Base-by-base conservation (phyloP, 2,113 vertebrate genomes). In the Geothlypis trichas region DNA sequence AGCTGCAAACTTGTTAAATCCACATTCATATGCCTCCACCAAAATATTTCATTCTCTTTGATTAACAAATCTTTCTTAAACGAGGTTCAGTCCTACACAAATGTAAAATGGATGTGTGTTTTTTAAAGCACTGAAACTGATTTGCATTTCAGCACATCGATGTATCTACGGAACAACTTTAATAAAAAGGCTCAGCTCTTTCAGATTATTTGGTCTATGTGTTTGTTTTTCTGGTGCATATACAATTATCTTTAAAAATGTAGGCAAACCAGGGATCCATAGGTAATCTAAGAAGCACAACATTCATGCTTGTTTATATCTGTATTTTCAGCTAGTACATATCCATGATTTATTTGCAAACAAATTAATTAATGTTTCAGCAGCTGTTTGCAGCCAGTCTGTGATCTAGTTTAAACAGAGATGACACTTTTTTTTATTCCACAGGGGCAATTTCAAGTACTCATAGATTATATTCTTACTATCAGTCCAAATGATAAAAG, bases 311-410 rank as follows among this genome's bases (percentile, higher is more conserved):
- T 98, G 97, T 98, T 97, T 98, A 96, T 97, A 97, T 88, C 96
- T 97, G 91, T 94, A 91, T 97, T 96, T 98, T 92, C 95, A 97
- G 94, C 92, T 91, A 87, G 89, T 97, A 96, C 95, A 96, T 96
- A 98, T 95, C 97, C 94, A 97, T 97, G 97, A 97, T 98, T 98
- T 98, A 98, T 98, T 98, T 98, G 97, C 98, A 98, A 98, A 98
- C 98, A 98, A 97, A 98, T 98, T 98, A 98, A 98, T 98, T 98
- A 98, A 98, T 98, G 97, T 98, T 98, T 97, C 97, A 97, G 97
- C 97, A 98, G 98, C 98, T 98, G 97, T 98, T 98, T 98, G 97
- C 97, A 98, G 90, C 97, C 97, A 97, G 96, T 95, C 97, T 98
- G 97, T 98, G 97, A 98, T 98, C 96, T 97, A 95, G 79, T 96